phyloP scores from a whole-genome alignment of 2,888 invertebrate species.

The Beris morrisii region DNA sequence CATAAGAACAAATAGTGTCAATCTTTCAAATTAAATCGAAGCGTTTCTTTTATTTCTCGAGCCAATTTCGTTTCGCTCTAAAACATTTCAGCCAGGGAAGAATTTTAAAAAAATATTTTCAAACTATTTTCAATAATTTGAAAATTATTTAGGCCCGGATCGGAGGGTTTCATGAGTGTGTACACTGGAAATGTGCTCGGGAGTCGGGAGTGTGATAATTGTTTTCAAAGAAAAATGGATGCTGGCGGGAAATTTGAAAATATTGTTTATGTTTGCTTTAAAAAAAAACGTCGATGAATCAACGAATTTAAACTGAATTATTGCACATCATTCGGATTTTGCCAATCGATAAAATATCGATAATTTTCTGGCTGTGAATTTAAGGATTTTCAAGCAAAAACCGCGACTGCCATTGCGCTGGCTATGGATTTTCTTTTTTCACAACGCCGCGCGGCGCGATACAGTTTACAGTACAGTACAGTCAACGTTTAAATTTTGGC shows the following conservation, averaged over 20 bases:
- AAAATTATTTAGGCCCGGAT: slow-evolving; percentile 47
- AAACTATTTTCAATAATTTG: slow-evolving; percentile 48
- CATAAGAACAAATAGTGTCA: slow-evolving; percentile 15
- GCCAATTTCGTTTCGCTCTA: neutral
- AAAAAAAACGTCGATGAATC: neutral
- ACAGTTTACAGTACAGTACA: too few species aligned
- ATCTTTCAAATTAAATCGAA: neutral
- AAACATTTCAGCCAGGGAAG: neutral
- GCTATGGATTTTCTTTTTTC: too few species aligned
- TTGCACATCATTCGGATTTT: neutral
- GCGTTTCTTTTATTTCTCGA: neutral
- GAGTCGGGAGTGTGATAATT: slow-evolving; percentile 51
- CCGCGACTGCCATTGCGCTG: too few species aligned
- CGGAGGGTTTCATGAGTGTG: slow-evolving; percentile 72
- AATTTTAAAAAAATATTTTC: slow-evolving; percentile 41
- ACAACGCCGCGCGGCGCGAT: too few species aligned
- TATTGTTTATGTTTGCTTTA: neutral
- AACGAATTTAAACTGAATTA: too few species aligned
- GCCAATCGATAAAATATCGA: neutral
- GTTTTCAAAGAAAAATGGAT: slow-evolving; percentile 46
- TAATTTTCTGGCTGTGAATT: too few species aligned
- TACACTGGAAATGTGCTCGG: slow-evolving; percentile 55
- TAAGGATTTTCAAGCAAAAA: too few species aligned
- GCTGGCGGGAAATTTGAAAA: slow-evolving; percentile 56
- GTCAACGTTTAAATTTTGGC: too few species aligned